Evolutionary conservation across 2,888 invertebrate genomes (phyloP), one percentile per base, ranked within the genome.

Genomic region (Cephus rjabovi): DNA sequence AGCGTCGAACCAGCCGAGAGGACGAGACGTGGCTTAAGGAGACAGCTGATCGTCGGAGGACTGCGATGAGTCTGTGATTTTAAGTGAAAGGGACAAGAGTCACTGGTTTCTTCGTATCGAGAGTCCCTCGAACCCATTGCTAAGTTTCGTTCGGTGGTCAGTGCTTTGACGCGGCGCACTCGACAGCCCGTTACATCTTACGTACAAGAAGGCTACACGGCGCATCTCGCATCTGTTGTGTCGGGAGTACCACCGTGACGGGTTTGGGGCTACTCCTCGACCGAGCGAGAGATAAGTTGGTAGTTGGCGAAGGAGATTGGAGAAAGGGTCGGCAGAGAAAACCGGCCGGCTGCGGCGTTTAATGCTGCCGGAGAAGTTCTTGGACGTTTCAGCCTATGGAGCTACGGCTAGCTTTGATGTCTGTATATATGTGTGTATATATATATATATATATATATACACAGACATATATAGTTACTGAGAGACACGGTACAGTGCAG

Each of bases 141-240:
- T 6, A 12, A 12, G 12, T 34, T 71, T 34, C 12, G 15, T 23
- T 15, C 11, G 71, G 71, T 71, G 71, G 71, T 31, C 71, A 81
- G 79, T 75, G 69, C 76, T 80, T 75, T 78, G 80, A 78, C 80
- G 77, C 75, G 77, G 77, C 75, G 77, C 76, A 76, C 84, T 86
- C 82, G 83, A 79, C 85, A 82, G 83, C 77, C 86, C 87, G 87
- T 87, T 88, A 87, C 85, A 80, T 85, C 84, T 86, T 82, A 80
- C 79, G 82, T 79, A 79, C 82, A 78, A 81, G 83, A 81, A 80
- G 79, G 78, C 80, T 83, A 84, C 82, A 81, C 80, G 84, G 81
- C 81, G 83, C 86, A 86, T 88, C 88, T 86, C 82, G 84, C 88
- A 89, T 88, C 88, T 88, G 88, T 86, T 84, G 85, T 83, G 77